phyloP scores from a whole-genome alignment of 2,113 vertebrate genomes.

The Centrocercus urophasianus region DNA sequence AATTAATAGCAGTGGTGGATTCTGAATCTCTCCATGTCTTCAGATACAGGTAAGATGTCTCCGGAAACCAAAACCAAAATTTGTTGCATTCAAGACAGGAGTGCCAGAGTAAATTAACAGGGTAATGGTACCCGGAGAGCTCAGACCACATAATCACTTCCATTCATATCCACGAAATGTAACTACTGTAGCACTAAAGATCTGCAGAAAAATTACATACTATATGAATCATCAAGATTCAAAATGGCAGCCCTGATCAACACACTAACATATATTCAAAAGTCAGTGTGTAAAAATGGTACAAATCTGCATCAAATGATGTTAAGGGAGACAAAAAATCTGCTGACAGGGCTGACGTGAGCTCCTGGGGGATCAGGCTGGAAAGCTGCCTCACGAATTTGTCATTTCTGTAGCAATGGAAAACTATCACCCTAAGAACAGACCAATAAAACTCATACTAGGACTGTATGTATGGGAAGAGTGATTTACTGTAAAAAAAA shows the following conservation, averaged over 20 bases:
- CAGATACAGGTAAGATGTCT: neutral
- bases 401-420: rapidly evolving
- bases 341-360: neutral
- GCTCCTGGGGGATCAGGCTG: neutral
- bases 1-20: neutral
- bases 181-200: neutral
- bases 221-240: neutral
- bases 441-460: neutral
- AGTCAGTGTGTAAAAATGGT: neutral
- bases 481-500: neutral
- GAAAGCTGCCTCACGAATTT: neutral
- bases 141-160: neutral
- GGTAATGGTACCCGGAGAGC: neutral
- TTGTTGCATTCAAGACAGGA: neutral
- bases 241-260: neutral
- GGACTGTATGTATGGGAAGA: neutral
- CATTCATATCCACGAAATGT: neutral
- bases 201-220: neutral
- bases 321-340: neutral
- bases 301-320: neutral
- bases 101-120: neutral
- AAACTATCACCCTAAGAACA: neutral
- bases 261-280: neutral
- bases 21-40: neutral
- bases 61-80: neutral